A percentile compares a stretch with the other conserved stretches of the same genome.
phyloP scores from a whole-genome alignment of 2,888 invertebrate species.

The Alsophila aescularia region DNA sequence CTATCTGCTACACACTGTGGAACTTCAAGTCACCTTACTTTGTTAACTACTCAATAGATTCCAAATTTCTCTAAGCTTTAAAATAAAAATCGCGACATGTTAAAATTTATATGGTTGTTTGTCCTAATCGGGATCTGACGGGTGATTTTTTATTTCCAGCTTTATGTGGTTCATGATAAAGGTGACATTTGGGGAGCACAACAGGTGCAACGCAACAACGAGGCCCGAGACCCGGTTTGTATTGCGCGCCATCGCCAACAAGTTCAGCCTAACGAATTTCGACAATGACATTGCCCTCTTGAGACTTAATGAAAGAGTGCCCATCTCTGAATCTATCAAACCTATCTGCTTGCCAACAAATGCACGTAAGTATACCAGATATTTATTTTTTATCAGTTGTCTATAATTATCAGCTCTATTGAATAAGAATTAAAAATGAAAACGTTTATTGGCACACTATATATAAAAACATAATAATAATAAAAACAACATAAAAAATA shows the following conservation, averaged over 20 bases:
- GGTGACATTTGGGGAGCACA: conserved; percentile 94
- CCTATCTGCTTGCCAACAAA: conserved; percentile 91
- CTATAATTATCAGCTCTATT: too few relatives aligned
- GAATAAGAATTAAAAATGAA: too few relatives aligned
- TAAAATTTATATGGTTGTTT: conserved; percentile 33
- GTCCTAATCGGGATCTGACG: conserved; percentile 29
- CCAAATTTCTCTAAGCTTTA: conserved; percentile 4
- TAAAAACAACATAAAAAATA: too few relatives aligned
- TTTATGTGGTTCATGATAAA: conserved; percentile 98
- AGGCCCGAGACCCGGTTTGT: conserved; percentile 92
- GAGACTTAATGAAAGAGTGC: conserved; percentile 91
- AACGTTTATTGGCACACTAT: too few relatives aligned
- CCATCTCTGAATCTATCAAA: conserved; percentile 90
- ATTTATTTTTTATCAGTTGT: too few relatives aligned
- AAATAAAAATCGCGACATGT: conserved; percentile 4
- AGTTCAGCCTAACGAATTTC: conserved; percentile 93
- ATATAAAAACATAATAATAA: too few relatives aligned
- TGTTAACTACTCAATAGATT: conserved; percentile 1
- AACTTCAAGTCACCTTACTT: not conserved
- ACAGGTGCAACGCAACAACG: conserved; percentile 89
- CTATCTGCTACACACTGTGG: conserved; percentile 32
- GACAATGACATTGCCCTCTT: conserved; percentile 95
- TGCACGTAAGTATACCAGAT: conserved; percentile 71
- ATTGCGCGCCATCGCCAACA: conserved; percentile 89
- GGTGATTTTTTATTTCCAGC: conserved; percentile 72